Percentiles rank a stretch among this genome's conserved stretches.
phyloP scores from a whole-genome alignment of 2,113 vertebrate species.

The Bambusicola thoracicus region DNA sequence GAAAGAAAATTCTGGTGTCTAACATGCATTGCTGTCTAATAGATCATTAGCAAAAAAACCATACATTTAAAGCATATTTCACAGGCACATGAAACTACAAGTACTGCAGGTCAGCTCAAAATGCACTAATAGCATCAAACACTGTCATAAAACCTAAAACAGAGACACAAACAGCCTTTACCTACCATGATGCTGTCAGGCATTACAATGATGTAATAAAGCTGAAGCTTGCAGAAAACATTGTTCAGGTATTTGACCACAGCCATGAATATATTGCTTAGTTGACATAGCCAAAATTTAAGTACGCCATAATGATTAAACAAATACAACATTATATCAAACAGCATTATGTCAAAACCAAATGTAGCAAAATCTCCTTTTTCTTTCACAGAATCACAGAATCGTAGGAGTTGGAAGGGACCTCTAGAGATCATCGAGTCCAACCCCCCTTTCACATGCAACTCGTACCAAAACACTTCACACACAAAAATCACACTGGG shows the following conservation, averaged over 20 bases:
- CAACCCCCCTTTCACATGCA: slow-evolving; percentile 51
- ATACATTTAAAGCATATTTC: background rate
- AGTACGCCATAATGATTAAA: slow-evolving; percentile 14
- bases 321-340: slow-evolving; percentile 12
- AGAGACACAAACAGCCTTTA: background rate
- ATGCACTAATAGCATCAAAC: background rate
- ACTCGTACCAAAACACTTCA: background rate
- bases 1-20: background rate
- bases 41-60: background rate
- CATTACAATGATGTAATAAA: background rate
- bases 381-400: slow-evolving; percentile 53
- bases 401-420: no score
- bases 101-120: background rate
- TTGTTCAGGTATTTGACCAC: background rate
- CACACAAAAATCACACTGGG: slow-evolving; percentile 37
- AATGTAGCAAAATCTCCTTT: background rate
- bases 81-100: background rate
- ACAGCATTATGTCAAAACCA: background rate
- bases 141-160: background rate
- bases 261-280: background rate
- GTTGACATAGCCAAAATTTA: background rate
- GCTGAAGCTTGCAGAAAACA: background rate
- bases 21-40: background rate
- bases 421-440: no score
- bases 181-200: background rate